These are phyloP conservation scores for Cerceris rybyensis DNA, from an alignment of 2,888 invertebrate genomes.

Conservation along the genomic window DNA sequence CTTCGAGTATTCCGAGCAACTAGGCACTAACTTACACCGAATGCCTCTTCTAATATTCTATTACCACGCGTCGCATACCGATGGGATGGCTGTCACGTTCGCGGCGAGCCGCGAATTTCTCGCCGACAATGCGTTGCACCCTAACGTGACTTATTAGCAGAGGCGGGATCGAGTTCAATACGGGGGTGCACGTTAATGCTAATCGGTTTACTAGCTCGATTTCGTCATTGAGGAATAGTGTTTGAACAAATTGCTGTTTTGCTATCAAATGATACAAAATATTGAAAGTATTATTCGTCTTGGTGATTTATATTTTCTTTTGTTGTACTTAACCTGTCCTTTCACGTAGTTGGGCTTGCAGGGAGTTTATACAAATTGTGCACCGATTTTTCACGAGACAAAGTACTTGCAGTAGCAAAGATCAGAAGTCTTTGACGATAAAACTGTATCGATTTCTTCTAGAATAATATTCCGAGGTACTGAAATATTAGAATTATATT, in stretches of 20 bases:
- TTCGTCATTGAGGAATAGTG: background rate
- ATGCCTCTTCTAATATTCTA: slow-evolving; percentile 57
- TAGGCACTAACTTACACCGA: slow-evolving; percentile 40
- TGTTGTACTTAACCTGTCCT: too few species aligned
- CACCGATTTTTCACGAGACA: too few species aligned
- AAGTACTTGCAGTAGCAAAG: too few species aligned
- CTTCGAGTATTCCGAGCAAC: slow-evolving; percentile 38
- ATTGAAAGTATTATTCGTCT: too few species aligned
- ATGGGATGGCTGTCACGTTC: slow-evolving; percentile 5
- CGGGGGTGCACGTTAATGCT: background rate
- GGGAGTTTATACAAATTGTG: too few species aligned
- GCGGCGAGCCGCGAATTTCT: slow-evolving; percentile 22
- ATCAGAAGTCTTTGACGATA: too few species aligned
- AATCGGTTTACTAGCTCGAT: background rate
- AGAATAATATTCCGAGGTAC: too few species aligned
- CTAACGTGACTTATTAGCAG: slow-evolving; percentile 16
- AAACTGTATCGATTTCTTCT: too few species aligned
- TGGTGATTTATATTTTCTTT: too few species aligned
- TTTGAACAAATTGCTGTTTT: background rate
- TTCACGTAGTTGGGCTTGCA: too few species aligned
- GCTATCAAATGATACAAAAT: too few species aligned
- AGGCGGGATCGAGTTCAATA: background rate
- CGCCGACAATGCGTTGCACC: slow-evolving; percentile 3
- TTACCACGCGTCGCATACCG: slow-evolving; percentile 34
- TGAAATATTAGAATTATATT: too few species aligned